These are phyloP conservation scores for Drosophila robusta DNA, from an alignment of 2,888 invertebrate genomes.

Conservation along the genomic window DNA sequence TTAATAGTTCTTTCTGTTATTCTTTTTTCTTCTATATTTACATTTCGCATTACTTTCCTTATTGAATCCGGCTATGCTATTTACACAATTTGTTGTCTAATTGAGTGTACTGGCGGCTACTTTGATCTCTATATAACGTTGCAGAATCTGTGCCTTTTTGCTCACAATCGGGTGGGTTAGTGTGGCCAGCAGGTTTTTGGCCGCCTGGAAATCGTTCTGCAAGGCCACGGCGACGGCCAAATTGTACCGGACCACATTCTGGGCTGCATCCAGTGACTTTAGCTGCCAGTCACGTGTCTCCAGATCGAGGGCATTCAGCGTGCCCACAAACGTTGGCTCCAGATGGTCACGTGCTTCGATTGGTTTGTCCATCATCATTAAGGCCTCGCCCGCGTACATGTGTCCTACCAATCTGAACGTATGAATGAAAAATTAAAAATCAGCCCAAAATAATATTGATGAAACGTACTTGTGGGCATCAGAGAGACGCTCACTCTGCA, in stretches of 20 bases:
- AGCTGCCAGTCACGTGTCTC: constrained; percentile 86
- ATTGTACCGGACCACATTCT: constrained; percentile 91
- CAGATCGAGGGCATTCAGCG: constrained; percentile 86
- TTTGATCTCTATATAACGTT: constrained; percentile 86
- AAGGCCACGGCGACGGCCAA: constrained; percentile 91
- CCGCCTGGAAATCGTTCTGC: constrained; percentile 90
- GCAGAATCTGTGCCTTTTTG: constrained; percentile 83
- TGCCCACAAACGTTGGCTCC: constrained; percentile 90
- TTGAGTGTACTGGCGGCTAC: constrained; percentile 33
- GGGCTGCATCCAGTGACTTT: constrained; percentile 87
- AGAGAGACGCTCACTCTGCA: constrained; percentile 90
- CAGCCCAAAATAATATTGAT: not conserved
- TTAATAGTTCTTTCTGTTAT: constrained; percentile 8
- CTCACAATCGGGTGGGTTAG: constrained; percentile 83
- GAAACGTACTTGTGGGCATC: constrained; percentile 88
- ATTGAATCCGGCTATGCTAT: constrained; percentile 62
- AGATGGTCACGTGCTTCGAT: constrained; percentile 93
- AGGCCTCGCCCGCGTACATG: constrained; percentile 95
- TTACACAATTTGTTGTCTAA: constrained; percentile 73
- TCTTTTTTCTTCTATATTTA: constrained; percentile 48
- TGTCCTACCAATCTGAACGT: constrained; percentile 90
- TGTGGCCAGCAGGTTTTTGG: constrained; percentile 78
- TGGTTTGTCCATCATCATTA: constrained; percentile 92
- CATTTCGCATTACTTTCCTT: constrained; percentile 45
- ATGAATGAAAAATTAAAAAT: not conserved